Percentiles rank a stretch among this genome's conserved stretches.
Conservation (phyloP, 1,140 invertebrate genomes). For the Drosophila kikkawai region DNA sequence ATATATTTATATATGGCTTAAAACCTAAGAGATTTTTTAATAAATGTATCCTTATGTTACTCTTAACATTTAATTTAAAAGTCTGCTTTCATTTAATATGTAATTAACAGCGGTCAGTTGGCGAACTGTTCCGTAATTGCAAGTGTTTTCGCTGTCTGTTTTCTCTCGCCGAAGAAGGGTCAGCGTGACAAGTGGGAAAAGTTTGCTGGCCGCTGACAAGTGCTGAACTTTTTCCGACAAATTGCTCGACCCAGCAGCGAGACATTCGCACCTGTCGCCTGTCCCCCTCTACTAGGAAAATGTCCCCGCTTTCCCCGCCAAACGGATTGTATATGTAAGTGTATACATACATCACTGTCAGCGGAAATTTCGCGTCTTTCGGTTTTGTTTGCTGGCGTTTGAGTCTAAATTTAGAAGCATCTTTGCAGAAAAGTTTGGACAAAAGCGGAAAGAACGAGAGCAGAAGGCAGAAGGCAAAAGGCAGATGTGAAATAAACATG, state of each 20-base stretch:
- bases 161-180: slow-evolving; percentile 17
- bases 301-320: neutral
- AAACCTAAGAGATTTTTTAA: neutral
- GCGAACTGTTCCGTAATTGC: slow-evolving; percentile 13
- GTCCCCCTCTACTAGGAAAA: neutral
- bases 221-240: slow-evolving; percentile 57
- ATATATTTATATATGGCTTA: neutral
- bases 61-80: neutral
- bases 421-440: slow-evolving; percentile 27
- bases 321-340: slow-evolving; percentile 11
- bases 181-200: slow-evolving; percentile 63
- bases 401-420: slow-evolving; percentile 52
- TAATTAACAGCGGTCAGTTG: neutral
- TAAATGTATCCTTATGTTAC: neutral
- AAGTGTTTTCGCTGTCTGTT: slow-evolving; percentile 18
- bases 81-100: neutral
- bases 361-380: slow-evolving; percentile 20
- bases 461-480: slow-evolving; percentile 7
- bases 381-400: slow-evolving; percentile 21
- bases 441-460: slow-evolving; percentile 8
- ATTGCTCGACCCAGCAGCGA: slow-evolving; percentile 50
- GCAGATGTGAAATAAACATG: slow-evolving; percentile 51
- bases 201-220: slow-evolving; percentile 43
- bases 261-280: slow-evolving; percentile 62
- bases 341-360: slow-evolving; percentile 50